A percentile compares a stretch with the other conserved stretches of the same genome.
Evolutionary conservation across 1,140 invertebrate genomes (phyloP).

Genomic region (Nylanderia fulva): DNA sequence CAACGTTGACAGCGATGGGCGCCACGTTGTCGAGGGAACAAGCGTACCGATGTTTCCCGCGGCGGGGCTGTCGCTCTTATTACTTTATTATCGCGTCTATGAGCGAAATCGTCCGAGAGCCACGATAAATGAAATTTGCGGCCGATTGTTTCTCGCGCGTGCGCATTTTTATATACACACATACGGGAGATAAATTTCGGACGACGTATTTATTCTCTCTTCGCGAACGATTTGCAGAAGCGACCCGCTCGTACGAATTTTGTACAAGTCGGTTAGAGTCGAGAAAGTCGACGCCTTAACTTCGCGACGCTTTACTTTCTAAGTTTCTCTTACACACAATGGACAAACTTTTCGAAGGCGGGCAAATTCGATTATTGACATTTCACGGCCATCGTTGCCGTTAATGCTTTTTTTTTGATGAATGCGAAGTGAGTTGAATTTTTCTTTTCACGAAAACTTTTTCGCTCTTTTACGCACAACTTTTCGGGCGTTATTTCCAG

Average conservation of each 20-base stretch:
- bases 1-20: conserved; percentile 56
- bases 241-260: not conserved
- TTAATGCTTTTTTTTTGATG: not conserved
- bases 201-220: conserved; percentile 2
- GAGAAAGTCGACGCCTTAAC: not conserved
- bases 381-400: not conserved
- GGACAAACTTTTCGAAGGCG: not conserved
- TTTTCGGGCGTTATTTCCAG: no score
- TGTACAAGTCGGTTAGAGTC: not conserved
- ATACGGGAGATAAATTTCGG: not conserved
- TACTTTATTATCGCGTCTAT: conserved; percentile 53
- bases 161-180: not conserved
- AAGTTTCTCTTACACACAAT: no score
- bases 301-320: not conserved
- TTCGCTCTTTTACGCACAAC: not conserved
- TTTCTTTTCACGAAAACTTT: not conserved
- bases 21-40: conserved; percentile 62
- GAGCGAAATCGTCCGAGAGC: conserved; percentile 46
- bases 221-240: not conserved
- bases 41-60: conserved; percentile 53
- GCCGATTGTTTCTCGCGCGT: conserved; percentile 30
- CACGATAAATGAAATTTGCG: conserved; percentile 34
- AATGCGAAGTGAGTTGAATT: not conserved
- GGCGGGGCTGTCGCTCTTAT: conserved; percentile 59
- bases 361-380: not conserved